These are phyloP conservation scores for Bhutanitis thaidina DNA, from an alignment of 2,888 invertebrate species.

Conservation along the genomic window DNA sequence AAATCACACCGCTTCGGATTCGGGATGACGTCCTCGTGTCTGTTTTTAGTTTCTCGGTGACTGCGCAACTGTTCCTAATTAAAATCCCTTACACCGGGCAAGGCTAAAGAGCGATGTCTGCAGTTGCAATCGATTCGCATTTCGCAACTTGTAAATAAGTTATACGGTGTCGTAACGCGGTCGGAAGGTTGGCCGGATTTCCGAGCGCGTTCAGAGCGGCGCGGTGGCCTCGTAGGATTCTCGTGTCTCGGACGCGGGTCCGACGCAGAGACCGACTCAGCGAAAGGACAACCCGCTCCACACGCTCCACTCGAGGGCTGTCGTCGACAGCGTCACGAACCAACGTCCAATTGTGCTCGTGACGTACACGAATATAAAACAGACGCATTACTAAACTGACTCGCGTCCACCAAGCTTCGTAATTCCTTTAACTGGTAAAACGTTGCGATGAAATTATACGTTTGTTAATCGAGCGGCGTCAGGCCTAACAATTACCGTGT, in stretches of 20 bases:
- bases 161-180: conserved; percentile 76
- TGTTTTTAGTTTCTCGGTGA: conserved; percentile 63
- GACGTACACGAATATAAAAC: conserved; percentile 51
- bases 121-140: conserved; percentile 78
- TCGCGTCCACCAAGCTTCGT: conserved; percentile 63
- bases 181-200: conserved; percentile 81
- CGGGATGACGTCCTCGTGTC: conserved; percentile 77
- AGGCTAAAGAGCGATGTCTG: conserved; percentile 77
- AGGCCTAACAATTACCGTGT: neutral
- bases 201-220: conserved; percentile 76
- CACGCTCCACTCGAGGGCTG: neutral
- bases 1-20: conserved; percentile 27
- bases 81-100: conserved; percentile 73
- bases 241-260: conserved; percentile 61
- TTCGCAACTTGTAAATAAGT: conserved; percentile 78
- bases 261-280: conserved; percentile 19
- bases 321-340: neutral
- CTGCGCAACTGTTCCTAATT: conserved; percentile 78
- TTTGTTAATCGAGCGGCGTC: conserved; percentile 23
- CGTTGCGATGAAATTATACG: conserved; percentile 6
- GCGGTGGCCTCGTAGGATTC: conserved; percentile 74
- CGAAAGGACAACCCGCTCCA: conserved; percentile 33
- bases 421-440: conserved; percentile 57
- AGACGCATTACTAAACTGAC: conserved; percentile 59
- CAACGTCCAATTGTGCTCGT: conserved; percentile 34